Base-by-base conservation (phyloP, 92 coral and sea anemone species). In the Epizoanthus rinbou region DNA sequence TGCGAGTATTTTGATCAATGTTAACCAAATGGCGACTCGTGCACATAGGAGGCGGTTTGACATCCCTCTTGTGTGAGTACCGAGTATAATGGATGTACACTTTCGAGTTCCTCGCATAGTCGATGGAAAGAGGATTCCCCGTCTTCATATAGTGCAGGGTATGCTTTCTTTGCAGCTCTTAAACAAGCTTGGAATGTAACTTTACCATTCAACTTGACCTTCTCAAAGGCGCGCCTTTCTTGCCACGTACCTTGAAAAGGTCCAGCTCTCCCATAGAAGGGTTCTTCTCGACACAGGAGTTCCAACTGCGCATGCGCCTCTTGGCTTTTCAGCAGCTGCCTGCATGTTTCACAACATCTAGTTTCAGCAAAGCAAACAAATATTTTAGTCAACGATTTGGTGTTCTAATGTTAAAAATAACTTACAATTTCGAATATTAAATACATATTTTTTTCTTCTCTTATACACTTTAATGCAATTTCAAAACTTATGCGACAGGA, bases 141-240 rank as follows among this genome's bases (percentile, higher is more conserved):
- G 23, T 62, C 2, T 5, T 25, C 41, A 64, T 64, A 64, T 1
- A 64, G 33, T 3, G 69, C 41, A 25, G 6, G 6, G 3, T 9
- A 64, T 13, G 69, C 69, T 64, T 24, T 3, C 41, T 64, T 64
- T 19, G 69, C 69, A 11, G 33, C 33, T 64, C 25, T 25, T 64
- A 64, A 24, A 25, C 39, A 64, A 2, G 28, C 69, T 17, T 64
- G 69, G 15, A 64, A 33, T 10, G 69, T 64, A 11, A 33, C 23
- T 64, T 64, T 64, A 5, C 69, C 69, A 64, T 64, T 33, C 17
- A 19, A 33, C 23, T 15, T 23, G 69, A 64, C 41, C 69, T 64
- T 64, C 41, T 64, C 69, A 25, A 64, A 24, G 69, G 69, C 39
- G 41, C 69, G 39, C 33, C 41, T 64, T 25, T 64, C 69, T 10